Conservation (phyloP, 1,140 invertebrate species). For the Pogonomyrmex barbatus region DNA sequence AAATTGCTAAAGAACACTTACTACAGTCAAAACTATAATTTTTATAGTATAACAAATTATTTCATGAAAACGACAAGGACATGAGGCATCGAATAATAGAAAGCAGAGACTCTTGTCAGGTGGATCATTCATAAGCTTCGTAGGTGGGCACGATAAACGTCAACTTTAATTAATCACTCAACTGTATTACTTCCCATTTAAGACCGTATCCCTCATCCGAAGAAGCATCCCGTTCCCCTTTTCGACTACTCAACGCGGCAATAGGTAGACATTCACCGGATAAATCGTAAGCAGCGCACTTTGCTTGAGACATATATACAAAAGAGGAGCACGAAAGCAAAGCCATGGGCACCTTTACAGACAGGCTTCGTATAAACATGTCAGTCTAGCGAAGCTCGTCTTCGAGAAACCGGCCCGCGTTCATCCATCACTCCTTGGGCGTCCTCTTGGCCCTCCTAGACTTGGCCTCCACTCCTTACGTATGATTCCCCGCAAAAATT, state of each 20-base stretch:
- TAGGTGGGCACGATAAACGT: conserved; percentile 81
- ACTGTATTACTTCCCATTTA: conserved; percentile 86
- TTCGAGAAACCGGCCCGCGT: conserved; percentile 74
- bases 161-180: conserved; percentile 84
- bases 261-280: conserved; percentile 77
- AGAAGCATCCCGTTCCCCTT: conserved; percentile 46
- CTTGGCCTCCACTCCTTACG: conserved; percentile 45
- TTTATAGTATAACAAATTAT: conserved; percentile 37
- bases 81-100: conserved; percentile 63
- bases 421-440: conserved; percentile 82
- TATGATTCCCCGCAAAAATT: conserved; percentile 43
- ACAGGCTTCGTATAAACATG: conserved; percentile 84
- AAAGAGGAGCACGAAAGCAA: conserved; percentile 79
- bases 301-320: conserved; percentile 75
- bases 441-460: conserved; percentile 54
- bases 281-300: conserved; percentile 80
- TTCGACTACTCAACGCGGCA: conserved; percentile 67
- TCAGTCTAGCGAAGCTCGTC: conserved; percentile 82
- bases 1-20: background rate
- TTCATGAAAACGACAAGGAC: background rate
- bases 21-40: conserved; percentile 15
- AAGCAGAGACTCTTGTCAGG: conserved; percentile 57
- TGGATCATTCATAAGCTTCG: conserved; percentile 71
- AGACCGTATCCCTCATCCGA: conserved; percentile 62
- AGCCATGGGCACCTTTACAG: conserved; percentile 78